These are phyloP conservation scores for Lagria hirta DNA, from an alignment of 2,888 invertebrate genomes.

Conservation along the genomic window DNA sequence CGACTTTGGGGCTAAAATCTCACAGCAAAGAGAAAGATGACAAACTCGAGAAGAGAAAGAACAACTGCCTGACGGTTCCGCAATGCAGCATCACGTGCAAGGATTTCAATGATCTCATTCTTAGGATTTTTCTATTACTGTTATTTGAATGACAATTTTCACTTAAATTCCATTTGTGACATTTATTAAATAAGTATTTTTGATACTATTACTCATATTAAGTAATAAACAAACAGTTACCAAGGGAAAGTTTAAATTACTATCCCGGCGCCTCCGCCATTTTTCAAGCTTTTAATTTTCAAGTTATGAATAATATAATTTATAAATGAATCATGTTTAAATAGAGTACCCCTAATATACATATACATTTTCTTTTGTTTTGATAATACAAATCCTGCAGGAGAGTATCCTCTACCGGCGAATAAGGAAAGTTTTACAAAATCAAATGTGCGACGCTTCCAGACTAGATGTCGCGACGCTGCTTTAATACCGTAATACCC, in stretches of 20 bases:
- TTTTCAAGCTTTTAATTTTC: not conserved
- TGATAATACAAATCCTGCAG: no score
- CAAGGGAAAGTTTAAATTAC: conserved; percentile 1
- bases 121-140: conserved; percentile 21
- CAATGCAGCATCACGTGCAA: conserved; percentile 37
- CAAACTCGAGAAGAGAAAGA: conserved; percentile 21
- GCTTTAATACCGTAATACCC: no score
- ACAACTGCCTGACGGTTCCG: conserved; percentile 30
- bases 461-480: conserved; percentile 20
- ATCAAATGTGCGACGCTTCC: conserved; percentile 10
- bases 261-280: conserved; percentile 6
- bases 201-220: no score
- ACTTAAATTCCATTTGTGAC: no score
- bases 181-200: no score
- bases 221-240: no score
- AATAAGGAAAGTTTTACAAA: conserved; percentile 15
- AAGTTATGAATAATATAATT: no score
- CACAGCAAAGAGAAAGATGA: conserved; percentile 10
- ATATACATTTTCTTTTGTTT: no score
- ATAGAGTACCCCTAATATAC: no score
- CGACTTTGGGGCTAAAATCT: conserved; percentile 16
- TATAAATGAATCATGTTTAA: no score
- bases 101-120: conserved; percentile 31
- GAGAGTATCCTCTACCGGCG: conserved; percentile 25
- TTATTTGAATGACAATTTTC: conserved; percentile 12